Evolutionary conservation across 2,113 vertebrate species (phyloP).

Genomic region (Hepsetus odoe): DNA sequence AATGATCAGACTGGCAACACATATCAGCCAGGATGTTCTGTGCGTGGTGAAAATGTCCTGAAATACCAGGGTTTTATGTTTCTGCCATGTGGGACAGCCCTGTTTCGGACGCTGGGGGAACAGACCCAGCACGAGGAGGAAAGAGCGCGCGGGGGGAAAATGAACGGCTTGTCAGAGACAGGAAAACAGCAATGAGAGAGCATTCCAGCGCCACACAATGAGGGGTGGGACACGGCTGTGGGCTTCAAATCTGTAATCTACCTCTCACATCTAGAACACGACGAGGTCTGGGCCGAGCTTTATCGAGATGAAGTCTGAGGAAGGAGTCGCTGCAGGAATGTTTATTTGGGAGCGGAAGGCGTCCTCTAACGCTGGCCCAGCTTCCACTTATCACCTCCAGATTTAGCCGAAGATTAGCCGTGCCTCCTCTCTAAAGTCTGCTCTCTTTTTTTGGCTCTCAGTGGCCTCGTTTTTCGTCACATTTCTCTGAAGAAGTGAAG

Average conservation of each 20-base stretch:
- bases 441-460: not conserved
- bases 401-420: conserved; percentile 67
- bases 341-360: conserved; percentile 58
- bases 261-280: conserved; percentile 61
- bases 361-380: conserved; percentile 36
- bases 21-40: no score
- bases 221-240: conserved; percentile 75
- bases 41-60: no score
- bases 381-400: conserved; percentile 63
- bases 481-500: not conserved
- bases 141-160: conserved; percentile 66
- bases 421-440: not conserved
- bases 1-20: no score
- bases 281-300: conserved; percentile 37
- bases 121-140: conserved; percentile 26
- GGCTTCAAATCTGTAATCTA: conserved; percentile 70
- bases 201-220: conserved; percentile 78
- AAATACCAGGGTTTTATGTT: no score
- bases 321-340: conserved; percentile 26
- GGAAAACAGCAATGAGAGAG: conserved; percentile 79
- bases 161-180: conserved; percentile 75
- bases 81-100: no score
- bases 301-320: conserved; percentile 41
- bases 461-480: not conserved
- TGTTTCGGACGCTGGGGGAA: no score